phyloP scores from a whole-genome alignment of 1,140 invertebrate genomes.

The Ylistrum balloti region DNA sequence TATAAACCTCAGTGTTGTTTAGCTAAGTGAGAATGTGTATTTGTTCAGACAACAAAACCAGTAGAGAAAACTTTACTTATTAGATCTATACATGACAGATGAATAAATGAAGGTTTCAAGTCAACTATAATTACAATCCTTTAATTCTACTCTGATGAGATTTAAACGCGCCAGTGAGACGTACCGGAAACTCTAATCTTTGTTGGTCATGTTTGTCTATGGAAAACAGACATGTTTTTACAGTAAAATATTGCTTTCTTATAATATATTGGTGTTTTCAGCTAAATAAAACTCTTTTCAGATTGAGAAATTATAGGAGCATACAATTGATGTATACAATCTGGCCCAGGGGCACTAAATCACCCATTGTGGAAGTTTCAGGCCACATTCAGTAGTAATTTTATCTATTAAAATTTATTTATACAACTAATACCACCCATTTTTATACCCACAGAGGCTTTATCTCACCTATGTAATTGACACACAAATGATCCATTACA shows the following conservation, averaged over 20 bases:
- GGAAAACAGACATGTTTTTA: too few species aligned
- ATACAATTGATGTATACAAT: background rate
- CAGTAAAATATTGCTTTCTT: background rate
- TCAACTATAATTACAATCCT: background rate
- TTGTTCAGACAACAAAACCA: background rate
- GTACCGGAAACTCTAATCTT: background rate
- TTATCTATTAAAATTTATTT: too few species aligned
- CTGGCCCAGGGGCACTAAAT: background rate
- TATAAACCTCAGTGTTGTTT: background rate
- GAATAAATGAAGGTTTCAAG: background rate
- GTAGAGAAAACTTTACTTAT: background rate
- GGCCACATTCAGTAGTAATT: too few species aligned
- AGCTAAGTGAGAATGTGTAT: background rate
- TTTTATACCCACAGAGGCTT: too few species aligned
- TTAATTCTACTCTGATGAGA: background rate
- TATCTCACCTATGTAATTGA: too few species aligned
- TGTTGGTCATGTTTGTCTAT: background rate
- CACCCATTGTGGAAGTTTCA: too few species aligned
- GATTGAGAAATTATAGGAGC: background rate
- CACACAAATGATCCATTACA: too few species aligned
- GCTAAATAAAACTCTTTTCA: background rate
- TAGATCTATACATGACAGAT: background rate
- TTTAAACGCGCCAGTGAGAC: background rate
- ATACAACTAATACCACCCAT: too few species aligned
- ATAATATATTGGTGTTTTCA: background rate